Evolutionary conservation across 2,113 vertebrate species (phyloP).

Genomic region (Vanacampus margaritifer): DNA sequence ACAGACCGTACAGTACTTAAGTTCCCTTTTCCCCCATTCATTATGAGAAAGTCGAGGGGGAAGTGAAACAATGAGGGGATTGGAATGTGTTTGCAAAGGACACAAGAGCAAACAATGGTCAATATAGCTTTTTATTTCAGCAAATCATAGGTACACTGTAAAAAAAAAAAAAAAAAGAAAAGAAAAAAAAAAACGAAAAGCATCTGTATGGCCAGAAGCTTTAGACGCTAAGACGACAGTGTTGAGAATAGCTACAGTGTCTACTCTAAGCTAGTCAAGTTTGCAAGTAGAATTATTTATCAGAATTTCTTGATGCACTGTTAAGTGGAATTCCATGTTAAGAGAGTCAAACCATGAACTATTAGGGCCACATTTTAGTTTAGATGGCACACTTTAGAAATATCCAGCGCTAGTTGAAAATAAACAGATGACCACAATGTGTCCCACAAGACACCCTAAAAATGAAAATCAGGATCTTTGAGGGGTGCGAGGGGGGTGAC

Average conservation of each 20-base stretch:
- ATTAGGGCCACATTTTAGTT: not conserved
- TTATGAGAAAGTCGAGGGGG: not conserved
- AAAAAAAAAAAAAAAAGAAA: constrained; percentile 69
- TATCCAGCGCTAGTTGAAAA: not conserved
- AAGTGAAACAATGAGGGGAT: constrained; percentile 7
- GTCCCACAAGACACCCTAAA: not conserved
- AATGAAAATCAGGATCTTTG: not conserved
- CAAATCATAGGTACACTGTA: constrained; percentile 95
- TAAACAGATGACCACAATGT: not conserved
- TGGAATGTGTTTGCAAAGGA: not conserved
- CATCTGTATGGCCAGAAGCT: constrained; percentile 66
- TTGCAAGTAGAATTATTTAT: constrained; percentile 14
- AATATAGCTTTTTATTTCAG: constrained; percentile 92
- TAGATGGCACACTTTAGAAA: not conserved
- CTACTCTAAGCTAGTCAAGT: constrained; percentile 44
- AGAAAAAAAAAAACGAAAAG: constrained; percentile 81
- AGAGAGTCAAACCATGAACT: constrained; percentile 8
- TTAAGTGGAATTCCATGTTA: constrained; percentile 49
- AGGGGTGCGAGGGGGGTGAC: no score
- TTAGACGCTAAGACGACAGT: constrained; percentile 45
- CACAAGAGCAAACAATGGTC: constrained; percentile 68
- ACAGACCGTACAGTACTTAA: not conserved
- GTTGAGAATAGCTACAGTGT: constrained; percentile 62
- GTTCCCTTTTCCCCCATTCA: not conserved
- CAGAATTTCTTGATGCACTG: constrained; percentile 10